These are phyloP conservation scores for Halcyon badia DNA, from an alignment of 2,797 vertebrate genomes.

Conservation along the genomic window DNA sequence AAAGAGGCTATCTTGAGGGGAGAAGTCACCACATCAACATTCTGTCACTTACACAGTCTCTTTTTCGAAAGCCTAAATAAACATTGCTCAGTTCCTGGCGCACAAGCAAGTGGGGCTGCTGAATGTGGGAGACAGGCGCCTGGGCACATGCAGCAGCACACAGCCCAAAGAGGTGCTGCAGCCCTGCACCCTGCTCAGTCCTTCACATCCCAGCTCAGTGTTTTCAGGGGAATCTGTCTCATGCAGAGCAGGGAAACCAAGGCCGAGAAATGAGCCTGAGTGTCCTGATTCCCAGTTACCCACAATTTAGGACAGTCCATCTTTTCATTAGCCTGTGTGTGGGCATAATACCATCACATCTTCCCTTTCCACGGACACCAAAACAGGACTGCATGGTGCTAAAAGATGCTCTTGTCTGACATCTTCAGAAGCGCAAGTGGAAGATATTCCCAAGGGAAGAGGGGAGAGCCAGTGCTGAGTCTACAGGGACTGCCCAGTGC, in stretches of 20 bases:
- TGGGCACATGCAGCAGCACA: rapidly evolving
- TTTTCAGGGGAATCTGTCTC: neutral
- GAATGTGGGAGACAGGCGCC: rapidly evolving
- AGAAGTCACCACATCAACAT: constrained; percentile 64
- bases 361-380: neutral
- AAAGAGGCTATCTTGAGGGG: constrained; percentile 70
- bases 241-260: neutral
- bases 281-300: neutral
- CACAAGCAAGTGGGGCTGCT: neutral
- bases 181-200: neutral
- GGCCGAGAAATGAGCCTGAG: neutral
- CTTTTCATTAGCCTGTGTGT: neutral
- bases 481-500: neutral
- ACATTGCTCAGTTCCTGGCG: constrained; percentile 1
- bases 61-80: constrained; percentile 46
- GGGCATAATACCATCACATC: rapidly evolving
- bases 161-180: neutral
- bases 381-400: neutral
- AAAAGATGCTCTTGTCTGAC: neutral
- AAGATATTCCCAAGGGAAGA: neutral
- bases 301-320: neutral
- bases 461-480: neutral
- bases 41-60: constrained; percentile 55
- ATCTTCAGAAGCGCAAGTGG: neutral
- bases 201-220: rapidly evolving